These are phyloP conservation scores for Anisognathus igniventris DNA, from an alignment of 2,797 vertebrate genomes.

Conservation along the genomic window DNA sequence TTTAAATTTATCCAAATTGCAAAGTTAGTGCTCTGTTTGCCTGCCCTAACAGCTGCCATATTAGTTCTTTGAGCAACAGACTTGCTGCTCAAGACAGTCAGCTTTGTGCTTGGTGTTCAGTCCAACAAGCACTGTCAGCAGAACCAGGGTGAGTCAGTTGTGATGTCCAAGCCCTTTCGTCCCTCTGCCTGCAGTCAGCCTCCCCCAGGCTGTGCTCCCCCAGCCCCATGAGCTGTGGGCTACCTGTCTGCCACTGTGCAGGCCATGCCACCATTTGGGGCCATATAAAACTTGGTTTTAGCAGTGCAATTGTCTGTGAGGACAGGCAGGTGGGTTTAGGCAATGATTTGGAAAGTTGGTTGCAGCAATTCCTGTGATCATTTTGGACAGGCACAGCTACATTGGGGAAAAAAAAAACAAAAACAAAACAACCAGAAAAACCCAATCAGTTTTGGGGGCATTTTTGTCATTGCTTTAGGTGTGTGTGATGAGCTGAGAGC, in stretches of 20 bases:
- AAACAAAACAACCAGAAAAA: not conserved
- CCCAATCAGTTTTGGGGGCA: not conserved
- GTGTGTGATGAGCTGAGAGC: not conserved
- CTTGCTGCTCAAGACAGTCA: fast-evolving
- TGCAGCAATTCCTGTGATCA: not conserved
- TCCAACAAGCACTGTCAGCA: not conserved
- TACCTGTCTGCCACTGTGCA: not conserved
- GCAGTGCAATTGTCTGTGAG: not conserved
- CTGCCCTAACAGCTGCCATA: not conserved
- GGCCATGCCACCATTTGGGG: fast-evolving
- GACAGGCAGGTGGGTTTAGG: not conserved
- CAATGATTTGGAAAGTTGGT: not conserved
- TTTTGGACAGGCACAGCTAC: not conserved
- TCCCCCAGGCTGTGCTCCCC: not conserved
- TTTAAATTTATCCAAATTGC: not conserved
- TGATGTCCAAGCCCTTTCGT: not conserved
- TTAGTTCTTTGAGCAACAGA: not conserved
- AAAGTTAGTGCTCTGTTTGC: not conserved
- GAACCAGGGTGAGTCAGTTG: fast-evolving
- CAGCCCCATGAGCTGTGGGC: fast-evolving
- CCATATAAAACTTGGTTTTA: not conserved
- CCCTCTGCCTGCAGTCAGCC: not conserved
- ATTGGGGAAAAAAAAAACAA: fast-evolving
- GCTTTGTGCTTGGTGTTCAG: not conserved
- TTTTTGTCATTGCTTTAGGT: not conserved